Conservation (phyloP, 1,140 invertebrate genomes). For the Oppia nitens region DNA sequence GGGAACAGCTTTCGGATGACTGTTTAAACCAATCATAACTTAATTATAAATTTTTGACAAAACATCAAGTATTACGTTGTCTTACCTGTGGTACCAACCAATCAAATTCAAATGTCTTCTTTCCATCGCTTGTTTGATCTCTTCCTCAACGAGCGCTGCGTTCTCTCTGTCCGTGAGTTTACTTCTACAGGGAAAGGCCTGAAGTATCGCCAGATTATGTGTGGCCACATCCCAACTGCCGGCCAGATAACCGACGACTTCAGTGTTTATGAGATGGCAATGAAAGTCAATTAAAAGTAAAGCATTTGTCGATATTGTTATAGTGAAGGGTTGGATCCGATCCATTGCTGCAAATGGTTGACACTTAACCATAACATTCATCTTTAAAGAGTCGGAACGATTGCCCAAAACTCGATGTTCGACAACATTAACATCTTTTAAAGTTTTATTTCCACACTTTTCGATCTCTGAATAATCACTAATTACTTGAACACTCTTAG, state of each 20-base stretch:
- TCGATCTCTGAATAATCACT: too few species aligned
- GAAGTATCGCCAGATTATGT: conserved; percentile 69
- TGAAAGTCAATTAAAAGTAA: conserved; percentile 79
- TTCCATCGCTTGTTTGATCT: conserved; percentile 48
- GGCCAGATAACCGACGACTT: conserved; percentile 83
- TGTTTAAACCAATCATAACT: neutral
- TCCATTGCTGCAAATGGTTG: conserved; percentile 66
- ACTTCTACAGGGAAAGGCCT: conserved; percentile 72
- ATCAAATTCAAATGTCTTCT: conserved; percentile 59
- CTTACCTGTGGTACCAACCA: conserved; percentile 73
- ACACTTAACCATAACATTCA: conserved; percentile 58
- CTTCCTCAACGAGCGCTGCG: conserved; percentile 28
- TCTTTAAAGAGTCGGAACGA: conserved; percentile 2
- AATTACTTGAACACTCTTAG: neutral
- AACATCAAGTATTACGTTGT: neutral
- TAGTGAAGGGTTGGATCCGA: conserved; percentile 76
- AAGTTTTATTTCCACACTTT: neutral
- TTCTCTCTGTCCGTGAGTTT: conserved; percentile 52
- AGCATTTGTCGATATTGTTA: conserved; percentile 73
- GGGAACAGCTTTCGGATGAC: conserved; percentile 71
- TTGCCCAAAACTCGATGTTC: conserved; percentile 9
- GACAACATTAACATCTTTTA: neutral
- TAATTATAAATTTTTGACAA: too few species aligned
- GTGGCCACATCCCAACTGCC: conserved; percentile 84
- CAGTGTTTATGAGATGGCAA: conserved; percentile 72